Conservation (phyloP, 2,797 vertebrate species). For the Lacerta bilineata region DNA sequence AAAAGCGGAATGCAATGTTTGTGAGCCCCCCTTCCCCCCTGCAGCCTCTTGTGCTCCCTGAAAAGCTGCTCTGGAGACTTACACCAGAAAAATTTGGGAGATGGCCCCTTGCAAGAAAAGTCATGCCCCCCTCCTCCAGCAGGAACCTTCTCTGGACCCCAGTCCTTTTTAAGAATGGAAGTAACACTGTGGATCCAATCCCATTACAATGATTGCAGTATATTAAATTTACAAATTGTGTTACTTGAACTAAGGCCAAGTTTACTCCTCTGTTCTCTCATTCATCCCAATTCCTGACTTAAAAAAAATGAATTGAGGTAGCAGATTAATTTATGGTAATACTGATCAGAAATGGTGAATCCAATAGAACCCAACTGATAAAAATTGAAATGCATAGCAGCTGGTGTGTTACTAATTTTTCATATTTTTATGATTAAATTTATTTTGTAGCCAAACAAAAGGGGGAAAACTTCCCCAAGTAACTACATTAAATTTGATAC, state of each 20-base stretch:
- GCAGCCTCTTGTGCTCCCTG: no score
- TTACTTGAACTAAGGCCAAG: background rate
- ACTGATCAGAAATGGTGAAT: background rate
- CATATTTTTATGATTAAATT: conserved; percentile 7
- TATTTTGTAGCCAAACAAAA: background rate
- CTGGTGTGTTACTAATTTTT: background rate
- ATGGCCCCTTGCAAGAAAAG: no score
- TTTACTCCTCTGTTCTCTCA: background rate
- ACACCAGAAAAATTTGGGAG: no score
- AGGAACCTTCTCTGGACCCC: no score
- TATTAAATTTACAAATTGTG: background rate
- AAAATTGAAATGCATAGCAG: background rate
- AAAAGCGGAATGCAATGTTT: no score
- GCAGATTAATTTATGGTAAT: background rate
- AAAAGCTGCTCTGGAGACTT: no score
- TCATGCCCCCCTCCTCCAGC: no score
- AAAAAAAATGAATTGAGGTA: background rate
- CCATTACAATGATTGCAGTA: background rate
- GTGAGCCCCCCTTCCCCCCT: no score
- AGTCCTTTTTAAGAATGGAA: no score
- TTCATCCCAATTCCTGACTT: no score
- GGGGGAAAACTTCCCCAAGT: no score
- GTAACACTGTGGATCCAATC: no score
- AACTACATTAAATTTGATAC: background rate
- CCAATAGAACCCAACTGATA: background rate